phyloP scores from a whole-genome alignment of 2,797 vertebrate species.

The Vireo griseus region DNA sequence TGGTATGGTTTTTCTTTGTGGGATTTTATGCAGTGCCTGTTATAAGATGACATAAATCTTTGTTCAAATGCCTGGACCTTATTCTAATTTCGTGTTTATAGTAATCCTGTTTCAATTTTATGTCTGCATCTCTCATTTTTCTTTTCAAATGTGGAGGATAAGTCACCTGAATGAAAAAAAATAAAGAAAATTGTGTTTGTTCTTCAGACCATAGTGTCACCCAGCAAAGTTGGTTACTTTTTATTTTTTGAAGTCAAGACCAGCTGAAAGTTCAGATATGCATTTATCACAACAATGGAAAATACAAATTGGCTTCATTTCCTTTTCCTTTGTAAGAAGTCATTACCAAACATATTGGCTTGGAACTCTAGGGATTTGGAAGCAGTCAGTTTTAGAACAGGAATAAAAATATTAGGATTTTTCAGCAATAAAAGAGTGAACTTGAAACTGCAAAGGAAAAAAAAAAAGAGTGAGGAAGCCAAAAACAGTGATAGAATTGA shows the following conservation, averaged over 20 bases:
- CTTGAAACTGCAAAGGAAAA: neutral
- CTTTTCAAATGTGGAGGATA: neutral
- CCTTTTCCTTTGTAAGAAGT: constrained; percentile 72
- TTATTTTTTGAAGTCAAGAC: constrained; percentile 50
- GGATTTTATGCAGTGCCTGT: neutral
- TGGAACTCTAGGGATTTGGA: constrained; percentile 69
- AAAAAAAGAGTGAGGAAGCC: neutral
- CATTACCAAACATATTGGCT: constrained; percentile 80
- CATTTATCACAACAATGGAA: constrained; percentile 73
- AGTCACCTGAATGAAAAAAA: neutral
- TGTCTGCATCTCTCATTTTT: neutral
- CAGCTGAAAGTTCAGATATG: constrained; percentile 67
- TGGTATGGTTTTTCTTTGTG: neutral
- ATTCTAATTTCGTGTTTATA: neutral
- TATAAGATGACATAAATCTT: neutral
- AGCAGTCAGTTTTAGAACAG: constrained; percentile 70
- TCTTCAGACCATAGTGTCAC: neutral
- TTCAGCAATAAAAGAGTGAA: constrained; percentile 73
- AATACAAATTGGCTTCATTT: constrained; percentile 66
- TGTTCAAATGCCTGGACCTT: neutral
- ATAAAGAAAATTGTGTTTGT: neutral
- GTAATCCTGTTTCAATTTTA: neutral
- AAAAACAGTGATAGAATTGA: constrained; percentile 48
- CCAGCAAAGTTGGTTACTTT: neutral
- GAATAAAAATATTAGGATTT: constrained; percentile 73